These are phyloP conservation scores for Habrosyne pyritoides DNA, from an alignment of 2,888 invertebrate genomes.

Conservation along the genomic window DNA sequence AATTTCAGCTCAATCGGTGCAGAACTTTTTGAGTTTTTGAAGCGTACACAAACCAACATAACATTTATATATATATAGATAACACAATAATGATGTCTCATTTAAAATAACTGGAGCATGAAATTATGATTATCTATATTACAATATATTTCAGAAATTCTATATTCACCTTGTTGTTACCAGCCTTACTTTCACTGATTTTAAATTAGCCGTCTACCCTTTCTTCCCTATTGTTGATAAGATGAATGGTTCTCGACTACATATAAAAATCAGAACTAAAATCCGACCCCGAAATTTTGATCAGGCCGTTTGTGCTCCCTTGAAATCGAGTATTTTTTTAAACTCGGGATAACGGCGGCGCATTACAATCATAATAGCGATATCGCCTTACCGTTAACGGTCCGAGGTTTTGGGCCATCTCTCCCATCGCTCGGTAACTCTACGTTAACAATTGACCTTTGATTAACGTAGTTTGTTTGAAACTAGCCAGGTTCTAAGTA, in stretches of 20 bases:
- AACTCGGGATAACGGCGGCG: constrained; percentile 64
- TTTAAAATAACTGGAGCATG: too few relatives aligned
- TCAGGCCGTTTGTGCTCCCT: constrained; percentile 61
- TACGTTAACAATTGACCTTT: constrained; percentile 18
- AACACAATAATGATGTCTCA: too few relatives aligned
- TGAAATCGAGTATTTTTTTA: constrained; percentile 56
- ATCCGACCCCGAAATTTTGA: constrained; percentile 54
- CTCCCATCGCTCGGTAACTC: constrained; percentile 21
- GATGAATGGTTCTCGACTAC: neutral
- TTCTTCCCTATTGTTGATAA: neutral
- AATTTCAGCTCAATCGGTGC: too few relatives aligned
- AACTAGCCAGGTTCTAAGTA: too few relatives aligned
- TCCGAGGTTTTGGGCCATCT: constrained; percentile 38
- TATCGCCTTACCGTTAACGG: constrained; percentile 81
- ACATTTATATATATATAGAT: too few relatives aligned
- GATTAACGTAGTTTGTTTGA: too few relatives aligned
- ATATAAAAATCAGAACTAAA: constrained; percentile 40
- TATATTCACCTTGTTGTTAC: too few relatives aligned
- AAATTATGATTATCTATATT: too few relatives aligned
- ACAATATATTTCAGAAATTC: constrained; percentile 15
- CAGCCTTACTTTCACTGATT: constrained; percentile 7
- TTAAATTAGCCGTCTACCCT: neutral
- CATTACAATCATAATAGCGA: constrained; percentile 80
- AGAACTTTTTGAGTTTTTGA: too few relatives aligned
- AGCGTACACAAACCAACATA: too few relatives aligned